phyloP scores from a whole-genome alignment of 2,113 vertebrate species.

The Megaptera novaeangliae region DNA sequence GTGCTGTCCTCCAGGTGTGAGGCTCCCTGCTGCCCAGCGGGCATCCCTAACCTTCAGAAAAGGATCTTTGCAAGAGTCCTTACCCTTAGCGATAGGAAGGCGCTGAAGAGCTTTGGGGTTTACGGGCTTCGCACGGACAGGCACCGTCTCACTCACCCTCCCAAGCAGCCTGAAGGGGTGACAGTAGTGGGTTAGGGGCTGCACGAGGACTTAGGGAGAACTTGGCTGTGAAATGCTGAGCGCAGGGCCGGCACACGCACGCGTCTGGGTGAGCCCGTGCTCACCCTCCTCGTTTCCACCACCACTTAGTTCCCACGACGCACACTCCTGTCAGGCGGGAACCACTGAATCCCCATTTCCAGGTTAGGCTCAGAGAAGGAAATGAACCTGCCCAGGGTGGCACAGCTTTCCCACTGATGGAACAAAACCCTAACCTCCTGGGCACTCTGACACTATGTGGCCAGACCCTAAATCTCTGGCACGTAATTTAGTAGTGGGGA shows the following conservation, averaged over 20 bases:
- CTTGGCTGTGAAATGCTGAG: neutral
- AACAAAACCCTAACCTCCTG: neutral
- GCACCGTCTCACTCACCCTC: neutral
- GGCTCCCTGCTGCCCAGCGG: neutral
- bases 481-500: too few species aligned
- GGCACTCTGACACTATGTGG: neutral
- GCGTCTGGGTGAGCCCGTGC: too few species aligned
- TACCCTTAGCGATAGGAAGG: neutral
- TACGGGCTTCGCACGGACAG: neutral
- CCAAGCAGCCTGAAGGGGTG: neutral
- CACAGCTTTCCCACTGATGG: neutral
- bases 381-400: neutral
- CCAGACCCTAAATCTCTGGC: neutral
- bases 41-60: neutral
- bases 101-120: neutral
- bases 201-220: accelerated
- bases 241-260: accelerated
- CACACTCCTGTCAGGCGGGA: neutral
- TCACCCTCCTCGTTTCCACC: neutral
- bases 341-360: accelerated
- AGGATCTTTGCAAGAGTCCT: neutral
- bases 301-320: neutral
- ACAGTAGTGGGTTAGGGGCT: accelerated
- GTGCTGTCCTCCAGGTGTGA: neutral
- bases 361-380: neutral